Evolutionary conservation across 2,113 vertebrate genomes (phyloP), one percentile per base, ranked within the genome.

Genomic region (Pardalotus punctatus): DNA sequence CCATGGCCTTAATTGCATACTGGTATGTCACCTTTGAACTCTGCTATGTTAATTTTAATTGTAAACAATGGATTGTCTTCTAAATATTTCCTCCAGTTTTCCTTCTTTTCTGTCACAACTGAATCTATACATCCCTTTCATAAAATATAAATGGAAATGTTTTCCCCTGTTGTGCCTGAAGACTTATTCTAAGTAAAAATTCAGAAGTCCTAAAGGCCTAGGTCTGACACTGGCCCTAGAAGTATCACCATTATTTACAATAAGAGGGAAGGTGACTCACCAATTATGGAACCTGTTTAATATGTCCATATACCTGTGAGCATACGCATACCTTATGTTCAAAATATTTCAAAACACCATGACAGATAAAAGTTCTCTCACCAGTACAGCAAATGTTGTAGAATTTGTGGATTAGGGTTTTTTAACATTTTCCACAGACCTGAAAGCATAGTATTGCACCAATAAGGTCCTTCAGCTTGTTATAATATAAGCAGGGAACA

Each of bases 21-120:
- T 93, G 72, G 35, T 73, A 92, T 93, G 91, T 95, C 94, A 94
- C 93, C 94, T 97, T 92, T 97, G 95, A 97, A 96, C 86, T 92
- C 65, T 70, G 56, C 48, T 86, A 57, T 90, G 47, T 81, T 91
- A 70, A 79, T 92, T 97, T 96, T 82, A 86, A 89, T 85, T 81
- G 57, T 82, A 97, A 97, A 97, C 91, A 97, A 88, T 82, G 69
- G 92, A 86, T 43, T 65, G 29, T 45, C 72, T 94, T 96, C 91
- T 56, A 79, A 95, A 85, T 89, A 58, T 79, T 96, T 91, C 80
- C 53, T 73, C 27, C 64, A 54, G 43, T 76, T 81, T 90, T 95
- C 61, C 42, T 86, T 83, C 54, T 81, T 72, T 77, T 86, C 36
- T 94, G 64, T 86, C 67, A 92, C 93, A 91, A 86, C 12, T 58